Evolutionary conservation across 2,113 vertebrate genomes (phyloP), one percentile per base, ranked within the genome.

Genomic region (Festucalex cinctus): DNA sequence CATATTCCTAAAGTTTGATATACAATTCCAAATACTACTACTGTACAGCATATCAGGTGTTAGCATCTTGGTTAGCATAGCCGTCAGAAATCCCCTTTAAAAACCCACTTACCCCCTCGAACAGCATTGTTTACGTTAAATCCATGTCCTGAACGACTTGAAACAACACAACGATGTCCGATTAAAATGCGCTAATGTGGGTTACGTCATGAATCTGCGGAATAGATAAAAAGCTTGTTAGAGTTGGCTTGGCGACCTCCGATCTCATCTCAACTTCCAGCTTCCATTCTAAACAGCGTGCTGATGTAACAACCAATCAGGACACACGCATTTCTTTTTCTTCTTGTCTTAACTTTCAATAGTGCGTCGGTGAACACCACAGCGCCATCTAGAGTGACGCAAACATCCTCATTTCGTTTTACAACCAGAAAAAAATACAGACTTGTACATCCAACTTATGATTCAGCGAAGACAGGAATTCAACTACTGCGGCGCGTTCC

Each of bases 251-350:
- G 48, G 20, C 19, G 7, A 5, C 41, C 32, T 41, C 17, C 12
- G 56, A 56, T 68, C 71, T 68, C 43, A 1, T 36, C 20, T 24
- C 39, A 24, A 61, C 70, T 85, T 83, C 81, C 83, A 24, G 66
- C 26, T 83, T 51, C 57, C 69, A 80, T 86, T 88, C 82, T 9
- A 59, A 61, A 62, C 39, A 17, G 20, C 2, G 32, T 19, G 17
- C 1, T 9, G 39, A 26, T 19, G 37, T 14, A n/a, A 62, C 39
- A 62, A 43, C 60, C 60, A 62, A 62, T 62, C 6, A 62, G 39
- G 7, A 43, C 9, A 8, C 13, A 6, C 22, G 36, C 24, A 8
- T 1, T 62, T 26, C 22, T 43, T 13, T 14, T 14, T 24, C 39
- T 41, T 41, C n/a, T 49, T 8, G n/a, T 49, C 48, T 49, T 59